Conservation (phyloP, 23 tunicate genomes). For the Ciona savignyi region DNA sequence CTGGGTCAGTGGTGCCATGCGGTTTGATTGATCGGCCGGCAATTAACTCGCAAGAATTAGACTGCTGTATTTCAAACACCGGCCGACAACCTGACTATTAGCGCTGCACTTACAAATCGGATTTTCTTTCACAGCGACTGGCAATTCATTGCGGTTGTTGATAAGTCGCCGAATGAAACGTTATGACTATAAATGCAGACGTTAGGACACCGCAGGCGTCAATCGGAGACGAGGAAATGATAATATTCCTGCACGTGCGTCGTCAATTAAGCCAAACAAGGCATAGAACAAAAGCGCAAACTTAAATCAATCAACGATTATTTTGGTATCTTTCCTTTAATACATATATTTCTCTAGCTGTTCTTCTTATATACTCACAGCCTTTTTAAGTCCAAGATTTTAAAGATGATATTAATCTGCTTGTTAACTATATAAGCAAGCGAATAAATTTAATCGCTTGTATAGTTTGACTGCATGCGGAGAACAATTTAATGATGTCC, state of each 20-base stretch:
- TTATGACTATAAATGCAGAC: background rate
- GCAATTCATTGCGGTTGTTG: background rate
- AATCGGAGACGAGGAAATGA: background rate
- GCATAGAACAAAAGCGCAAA: too few species aligned
- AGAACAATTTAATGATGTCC: too few species aligned
- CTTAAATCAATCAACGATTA: too few species aligned
- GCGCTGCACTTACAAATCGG: background rate
- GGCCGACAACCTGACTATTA: conserved; percentile 1
- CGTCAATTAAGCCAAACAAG: background rate
- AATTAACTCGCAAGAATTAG: background rate
- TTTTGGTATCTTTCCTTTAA: too few species aligned
- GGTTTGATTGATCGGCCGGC: background rate
- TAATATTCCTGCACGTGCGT: background rate
- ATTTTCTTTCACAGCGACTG: background rate
- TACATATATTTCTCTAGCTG: too few species aligned
- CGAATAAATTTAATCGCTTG: too few species aligned
- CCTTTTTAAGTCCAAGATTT: too few species aligned
- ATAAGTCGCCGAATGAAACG: background rate
- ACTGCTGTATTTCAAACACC: background rate
- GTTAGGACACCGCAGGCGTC: background rate
- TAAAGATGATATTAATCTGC: too few species aligned
- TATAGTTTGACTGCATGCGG: too few species aligned
- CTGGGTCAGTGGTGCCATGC: background rate
- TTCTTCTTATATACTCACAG: too few species aligned
- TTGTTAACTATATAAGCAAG: too few species aligned